Percentiles rank a stretch among this genome's conserved stretches.
phyloP scores from a whole-genome alignment of 1,140 invertebrate genomes.

The Brachionus sp. region DNA sequence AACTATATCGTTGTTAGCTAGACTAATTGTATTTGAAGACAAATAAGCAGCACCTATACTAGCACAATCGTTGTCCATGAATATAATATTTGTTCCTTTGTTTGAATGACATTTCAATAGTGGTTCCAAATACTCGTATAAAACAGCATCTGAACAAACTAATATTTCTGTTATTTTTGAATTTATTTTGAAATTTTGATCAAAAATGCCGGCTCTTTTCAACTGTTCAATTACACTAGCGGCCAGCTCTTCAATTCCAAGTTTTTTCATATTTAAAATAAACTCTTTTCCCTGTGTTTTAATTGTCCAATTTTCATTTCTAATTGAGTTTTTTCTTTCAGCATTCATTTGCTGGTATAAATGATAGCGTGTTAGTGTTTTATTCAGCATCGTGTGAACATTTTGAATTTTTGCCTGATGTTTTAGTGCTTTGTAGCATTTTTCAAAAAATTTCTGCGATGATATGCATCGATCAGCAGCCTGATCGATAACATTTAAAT shows the following conservation, averaged over 20 bases:
- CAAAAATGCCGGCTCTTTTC: neutral
- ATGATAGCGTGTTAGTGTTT: neutral
- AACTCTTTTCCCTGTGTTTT: neutral
- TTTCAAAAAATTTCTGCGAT: conserved; percentile 28
- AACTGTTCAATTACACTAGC: neutral
- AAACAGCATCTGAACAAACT: neutral
- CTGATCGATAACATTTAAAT: neutral
- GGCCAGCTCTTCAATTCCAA: conserved; percentile 8
- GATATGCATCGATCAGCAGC: neutral
- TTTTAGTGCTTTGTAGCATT: conserved; percentile 10
- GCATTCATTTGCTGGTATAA: neutral
- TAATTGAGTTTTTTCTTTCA: neutral
- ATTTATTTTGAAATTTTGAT: neutral
- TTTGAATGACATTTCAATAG: neutral
- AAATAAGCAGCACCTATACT: conserved; percentile 11
- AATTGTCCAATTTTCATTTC: neutral
- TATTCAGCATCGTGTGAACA: neutral
- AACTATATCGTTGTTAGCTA: neutral
- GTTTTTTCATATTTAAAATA: neutral
- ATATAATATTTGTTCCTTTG: neutral
- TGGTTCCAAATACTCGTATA: conserved; percentile 9
- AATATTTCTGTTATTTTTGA: neutral
- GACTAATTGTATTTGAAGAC: neutral
- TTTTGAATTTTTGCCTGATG: neutral
- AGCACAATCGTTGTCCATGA: conserved; percentile 29